Percentiles rank a stretch among this genome's conserved stretches.
Evolutionary conservation across 2,113 vertebrate genomes (phyloP).

Genomic region (Hucho hucho): DNA sequence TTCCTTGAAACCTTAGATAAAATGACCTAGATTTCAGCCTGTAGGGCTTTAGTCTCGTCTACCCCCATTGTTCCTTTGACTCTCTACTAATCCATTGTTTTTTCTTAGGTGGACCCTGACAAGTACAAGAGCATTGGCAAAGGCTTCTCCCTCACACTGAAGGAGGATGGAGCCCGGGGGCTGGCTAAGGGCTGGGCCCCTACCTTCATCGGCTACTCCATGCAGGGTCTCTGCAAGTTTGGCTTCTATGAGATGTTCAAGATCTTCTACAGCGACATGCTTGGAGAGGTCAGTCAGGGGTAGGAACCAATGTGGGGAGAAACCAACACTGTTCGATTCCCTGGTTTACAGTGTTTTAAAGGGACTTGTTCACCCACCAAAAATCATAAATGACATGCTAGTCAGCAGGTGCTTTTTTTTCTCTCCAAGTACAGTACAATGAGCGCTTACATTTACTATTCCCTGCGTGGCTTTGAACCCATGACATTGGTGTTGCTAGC

Average conservation of each 20-base stretch:
- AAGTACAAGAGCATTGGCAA: constrained; percentile 96
- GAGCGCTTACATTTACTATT: too few relatives aligned
- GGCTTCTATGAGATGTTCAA: constrained; percentile 99
- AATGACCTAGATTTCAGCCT: neutral
- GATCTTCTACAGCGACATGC: constrained; percentile 86
- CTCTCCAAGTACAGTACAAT: too few relatives aligned
- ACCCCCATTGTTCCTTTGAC: neutral
- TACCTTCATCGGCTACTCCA: constrained; percentile 95
- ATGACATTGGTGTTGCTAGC: too few relatives aligned
- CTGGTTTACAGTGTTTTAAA: too few relatives aligned
- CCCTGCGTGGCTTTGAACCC: too few relatives aligned
- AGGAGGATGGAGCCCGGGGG: constrained; percentile 91
- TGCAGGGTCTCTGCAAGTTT: constrained; percentile 99
- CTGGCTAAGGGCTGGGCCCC: constrained; percentile 98
- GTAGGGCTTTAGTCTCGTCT: neutral
- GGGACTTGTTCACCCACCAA: too few relatives aligned
- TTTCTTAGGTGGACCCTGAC: constrained; percentile 84
- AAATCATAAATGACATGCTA: too few relatives aligned
- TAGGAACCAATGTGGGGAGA: neutral
- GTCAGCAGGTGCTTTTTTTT: too few relatives aligned
- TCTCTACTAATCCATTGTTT: neutral
- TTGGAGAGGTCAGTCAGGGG: constrained; percentile 86
- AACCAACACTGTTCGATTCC: neutral
- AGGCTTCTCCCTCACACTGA: constrained; percentile 88
- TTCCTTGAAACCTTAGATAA: neutral